Evolutionary conservation across 2,113 vertebrate species (phyloP), one percentile per base, ranked within the genome.

Genomic region (Gasterosteus nipponicus): DNA sequence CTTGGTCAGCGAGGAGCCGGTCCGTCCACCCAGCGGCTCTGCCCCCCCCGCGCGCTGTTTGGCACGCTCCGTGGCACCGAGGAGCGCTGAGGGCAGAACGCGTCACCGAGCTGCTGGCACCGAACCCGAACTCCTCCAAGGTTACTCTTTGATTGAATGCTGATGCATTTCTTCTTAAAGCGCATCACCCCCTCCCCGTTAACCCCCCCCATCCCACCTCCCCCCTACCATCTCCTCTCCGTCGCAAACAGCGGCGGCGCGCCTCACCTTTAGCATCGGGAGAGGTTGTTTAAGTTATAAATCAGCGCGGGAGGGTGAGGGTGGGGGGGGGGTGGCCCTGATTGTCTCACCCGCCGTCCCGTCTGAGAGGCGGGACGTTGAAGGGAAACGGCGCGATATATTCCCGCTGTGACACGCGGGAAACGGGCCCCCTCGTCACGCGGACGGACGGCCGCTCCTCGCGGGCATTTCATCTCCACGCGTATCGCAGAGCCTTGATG

Each of bases 111-210:
- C 81, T 86, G 89, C 81, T 86, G 89, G 92, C 91, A 84, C 75
- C 73, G 60, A 82, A 82, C 65, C 78, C 72, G 69, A 63, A 75
- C 83, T 79, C 74, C 9, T 77, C 89, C 91, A 92, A 92, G 91
- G 92, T 93, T 91, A 88, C 89, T 76, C 71, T 85, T 86, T 90
- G 88, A 91, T 87, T 92, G 89, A 92, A 89, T 67, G 87, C 80
- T 84, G 89, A 89, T 91, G 89, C 91, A 87, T 89, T 91, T 89
- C 84, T 86, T 81, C 89, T 38, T 38, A 89, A 89, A 86, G 63
- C 7, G 75, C 86, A 87, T 90, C 85, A 89, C 89, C 83, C 80
- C 80, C 89, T 86, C 86, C 82, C 22, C 22, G 22, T 26, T 26
- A 26, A 26, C 22, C 22, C 22, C 22, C 22, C 1, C 22, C 22